Percentiles rank a stretch among this genome's conserved stretches.
Conservation (phyloP, 2,888 invertebrate species). For the Phalera bucephala region DNA sequence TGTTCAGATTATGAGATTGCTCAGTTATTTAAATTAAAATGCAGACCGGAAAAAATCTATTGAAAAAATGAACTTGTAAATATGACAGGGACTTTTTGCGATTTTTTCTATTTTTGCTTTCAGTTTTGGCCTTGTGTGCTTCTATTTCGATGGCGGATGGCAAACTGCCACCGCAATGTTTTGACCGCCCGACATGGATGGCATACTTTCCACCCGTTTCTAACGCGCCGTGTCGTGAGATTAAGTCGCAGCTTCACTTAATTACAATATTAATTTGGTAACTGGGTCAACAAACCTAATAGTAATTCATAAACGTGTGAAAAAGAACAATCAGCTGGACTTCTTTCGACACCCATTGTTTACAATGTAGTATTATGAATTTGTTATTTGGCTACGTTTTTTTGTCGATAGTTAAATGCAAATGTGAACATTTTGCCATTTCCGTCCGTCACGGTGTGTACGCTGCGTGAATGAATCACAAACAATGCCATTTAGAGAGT, state of each 20-base stretch:
- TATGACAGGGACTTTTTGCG: constrained; percentile 35
- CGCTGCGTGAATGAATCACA: constrained; percentile 69
- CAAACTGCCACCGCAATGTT: constrained; percentile 72
- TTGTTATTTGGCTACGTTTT: constrained; percentile 40
- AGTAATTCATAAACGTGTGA: constrained; percentile 64
- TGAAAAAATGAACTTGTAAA: constrained; percentile 23
- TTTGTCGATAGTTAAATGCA: constrained; percentile 47
- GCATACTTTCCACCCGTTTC: constrained; percentile 62
- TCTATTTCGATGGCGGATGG: constrained; percentile 65
- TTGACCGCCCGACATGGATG: constrained; percentile 50
- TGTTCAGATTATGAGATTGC: too few species aligned
- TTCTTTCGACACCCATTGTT: constrained; percentile 63
- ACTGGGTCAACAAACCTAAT: constrained; percentile 80
- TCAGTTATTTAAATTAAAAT: constrained; percentile 13
- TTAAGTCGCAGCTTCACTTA: constrained; percentile 53
- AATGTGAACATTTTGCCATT: constrained; percentile 63
- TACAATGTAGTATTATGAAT: constrained; percentile 40
- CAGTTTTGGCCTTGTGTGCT: constrained; percentile 71
- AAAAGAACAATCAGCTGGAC: constrained; percentile 47
- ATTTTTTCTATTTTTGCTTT: constrained; percentile 62
- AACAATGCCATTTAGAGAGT: constrained; percentile 70
- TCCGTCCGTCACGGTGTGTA: constrained; percentile 74
- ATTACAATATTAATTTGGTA: constrained; percentile 71
- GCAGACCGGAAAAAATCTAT: constrained; percentile 17
- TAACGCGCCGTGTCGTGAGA: constrained; percentile 43